phyloP scores from a whole-genome alignment of 2,888 invertebrate species.

The Nomada hirtipes region DNA sequence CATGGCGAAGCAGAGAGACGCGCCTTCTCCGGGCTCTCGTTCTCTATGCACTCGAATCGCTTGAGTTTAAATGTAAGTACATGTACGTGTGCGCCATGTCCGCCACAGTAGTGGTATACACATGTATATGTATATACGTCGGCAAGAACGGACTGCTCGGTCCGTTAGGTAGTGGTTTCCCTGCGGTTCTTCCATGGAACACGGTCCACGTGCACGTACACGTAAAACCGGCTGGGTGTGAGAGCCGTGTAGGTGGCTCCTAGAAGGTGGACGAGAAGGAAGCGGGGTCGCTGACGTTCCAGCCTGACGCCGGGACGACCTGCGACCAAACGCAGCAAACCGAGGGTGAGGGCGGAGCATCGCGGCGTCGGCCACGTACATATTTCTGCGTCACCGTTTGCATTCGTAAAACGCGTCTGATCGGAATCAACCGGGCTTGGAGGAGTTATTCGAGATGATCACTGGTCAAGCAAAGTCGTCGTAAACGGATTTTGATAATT shows the following conservation, averaged over 20 bases:
- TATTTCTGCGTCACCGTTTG: slow-evolving; percentile 47
- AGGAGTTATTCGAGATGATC: background rate
- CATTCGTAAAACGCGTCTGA: slow-evolving; percentile 39
- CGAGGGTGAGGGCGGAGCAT: slow-evolving; percentile 54
- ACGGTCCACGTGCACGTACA: slow-evolving; percentile 37
- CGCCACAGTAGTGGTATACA: slow-evolving; percentile 41
- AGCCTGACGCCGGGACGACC: slow-evolving; percentile 64
- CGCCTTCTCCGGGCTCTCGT: slow-evolving; percentile 1
- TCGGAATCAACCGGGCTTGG: slow-evolving; percentile 24
- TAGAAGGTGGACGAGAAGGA: slow-evolving; percentile 47
- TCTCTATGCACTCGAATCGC: slow-evolving; percentile 45
- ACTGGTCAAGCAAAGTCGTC: too few species aligned
- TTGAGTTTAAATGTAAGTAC: background rate
- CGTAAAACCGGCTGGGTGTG: slow-evolving; percentile 52
- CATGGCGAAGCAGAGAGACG: too few species aligned
- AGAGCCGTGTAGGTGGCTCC: slow-evolving; percentile 68
- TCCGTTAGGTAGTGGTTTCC: slow-evolving; percentile 70
- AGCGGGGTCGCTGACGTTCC: slow-evolving; percentile 66
- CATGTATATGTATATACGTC: slow-evolving; percentile 26
- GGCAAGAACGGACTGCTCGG: slow-evolving; percentile 60
- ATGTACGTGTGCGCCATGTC: slow-evolving; percentile 10
- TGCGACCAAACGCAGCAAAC: slow-evolving; percentile 62
- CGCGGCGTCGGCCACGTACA: slow-evolving; percentile 28
- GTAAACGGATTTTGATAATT: too few species aligned
- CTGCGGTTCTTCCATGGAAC: slow-evolving; percentile 66